Base-by-base conservation (phyloP, 2,888 invertebrate genomes). In the Hartigia nigra region DNA sequence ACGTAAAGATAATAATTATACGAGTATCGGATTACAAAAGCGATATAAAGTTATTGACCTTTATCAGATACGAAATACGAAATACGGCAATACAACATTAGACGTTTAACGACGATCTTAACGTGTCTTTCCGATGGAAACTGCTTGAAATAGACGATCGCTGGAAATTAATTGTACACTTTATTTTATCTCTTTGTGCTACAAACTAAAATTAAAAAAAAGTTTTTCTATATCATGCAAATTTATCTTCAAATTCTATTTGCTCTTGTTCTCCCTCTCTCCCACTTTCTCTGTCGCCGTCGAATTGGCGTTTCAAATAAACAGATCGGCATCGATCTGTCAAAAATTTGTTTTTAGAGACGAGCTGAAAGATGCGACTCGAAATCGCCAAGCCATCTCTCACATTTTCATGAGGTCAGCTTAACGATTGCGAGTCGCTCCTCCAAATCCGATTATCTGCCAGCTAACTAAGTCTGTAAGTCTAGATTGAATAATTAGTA, bases 201-300 rank as follows among this genome's bases (percentile, higher is more conserved):
- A 89, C 88, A 90, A 88, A 87, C 87, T 89, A 87, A 88, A 87
- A 86, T 86, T 86, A 85, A 80, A 86, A 86, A 88, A 88, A 87
- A 84, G 75, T 35, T 75, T 4, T 23, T 35, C 34, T 75, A 37
- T 11, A 55, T 32, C 90, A 88, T 88, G 88, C 89, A 88, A 88
- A 87, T 82, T 84, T 84, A 83, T 88, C 81, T 84, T 86, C 83
- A 87, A 84, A 82, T 79, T 72, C 37, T 80, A 76, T 77, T 74
- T 74, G 32, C 37, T 78, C 74, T 80, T 32, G 75, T 69, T 79
- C 39, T 80, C 55, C 80, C 37, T 74, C 37, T 74, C 75, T 82
- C 78, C 55, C 55, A 36, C n/a, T 76, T 72, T 75, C 74, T 80
- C 72, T 81, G 78, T 79, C 76, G 39, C 39, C 39, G 23, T 5